A percentile compares a stretch with the other conserved stretches of the same genome.
Conservation (phyloP, 2,888 invertebrate species). For the Mechanitis messenoides region DNA sequence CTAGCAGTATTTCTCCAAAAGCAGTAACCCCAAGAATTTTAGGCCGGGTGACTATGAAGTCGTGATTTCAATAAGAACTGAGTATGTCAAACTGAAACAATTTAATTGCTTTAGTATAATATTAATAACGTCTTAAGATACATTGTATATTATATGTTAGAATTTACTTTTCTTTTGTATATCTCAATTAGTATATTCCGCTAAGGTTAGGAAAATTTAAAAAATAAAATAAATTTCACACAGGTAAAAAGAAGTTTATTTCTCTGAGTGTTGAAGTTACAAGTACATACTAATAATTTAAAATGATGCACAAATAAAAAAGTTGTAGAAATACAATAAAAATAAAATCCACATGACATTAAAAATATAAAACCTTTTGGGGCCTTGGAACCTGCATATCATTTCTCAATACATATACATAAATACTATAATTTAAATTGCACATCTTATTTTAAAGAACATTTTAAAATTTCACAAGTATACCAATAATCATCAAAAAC, state of each 20-base stretch:
- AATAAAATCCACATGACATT: slow-evolving; percentile 23
- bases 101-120: no score
- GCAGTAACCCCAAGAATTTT: no score
- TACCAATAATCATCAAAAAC: slow-evolving; percentile 31
- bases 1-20: no score
- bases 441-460: slow-evolving; percentile 30
- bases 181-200: no score
- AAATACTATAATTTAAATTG: slow-evolving; percentile 34
- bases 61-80: no score
- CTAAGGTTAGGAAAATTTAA: not conserved
- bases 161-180: no score
- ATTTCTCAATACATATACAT: slow-evolving; percentile 41
- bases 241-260: slow-evolving; percentile 58
- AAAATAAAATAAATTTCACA: slow-evolving; percentile 46
- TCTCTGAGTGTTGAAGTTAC: slow-evolving; percentile 42
- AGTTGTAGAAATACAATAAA: slow-evolving; percentile 19
- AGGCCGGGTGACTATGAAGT: no score
- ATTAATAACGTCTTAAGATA: no score
- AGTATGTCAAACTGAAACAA: no score
- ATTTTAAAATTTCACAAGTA: slow-evolving; percentile 28
- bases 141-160: no score
- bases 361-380: slow-evolving; percentile 41
- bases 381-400: slow-evolving; percentile 65
- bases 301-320: slow-evolving; percentile 23
- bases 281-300: slow-evolving; percentile 30